Evolutionary conservation across 2,888 invertebrate genomes (phyloP), one percentile per base, ranked within the genome.

Genomic region (Drosophila meridiana): DNA sequence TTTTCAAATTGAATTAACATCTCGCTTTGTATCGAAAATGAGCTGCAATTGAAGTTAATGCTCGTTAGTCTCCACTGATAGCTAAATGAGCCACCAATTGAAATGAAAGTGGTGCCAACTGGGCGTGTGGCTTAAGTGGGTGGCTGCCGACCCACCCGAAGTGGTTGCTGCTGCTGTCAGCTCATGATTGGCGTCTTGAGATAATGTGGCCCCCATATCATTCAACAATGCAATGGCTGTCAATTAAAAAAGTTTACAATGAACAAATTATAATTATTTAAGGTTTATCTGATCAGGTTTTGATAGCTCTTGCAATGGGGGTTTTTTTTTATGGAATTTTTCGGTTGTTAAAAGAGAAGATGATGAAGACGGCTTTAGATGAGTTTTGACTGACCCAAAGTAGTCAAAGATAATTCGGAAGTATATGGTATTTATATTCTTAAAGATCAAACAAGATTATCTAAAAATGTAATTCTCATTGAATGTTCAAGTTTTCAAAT

Each of bases 1-100:
- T 61, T 52, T 72, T 66, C 73, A 67, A 85, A 85, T 87, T 85
- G 72, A 81, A 79, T 86, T 68, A 80, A 79, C 63, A 60, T 64
- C 69, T 67, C 79, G 48, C 73, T 55, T 73, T 70, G 48, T 59
- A 65, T 64, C n/a, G 73, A 71, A 75, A 85, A 83, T 79, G 50
- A 73, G 74, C 69, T 57, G n/a, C 79, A 88, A 83, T 85, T 85
- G 89, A 80, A 86, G 87, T 65, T 88, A 77, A 86, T 80, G 76
- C 55, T 69, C 69, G 69, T 71, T 71, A 50, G 75, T 57, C 20
- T n/a, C 57, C 57, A 58, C 60, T 66, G 65, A 68, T 74, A 63
- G 58, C 69, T 59, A 67, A 73, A 67, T 52, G 52, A 47, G 57
- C 38, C 52, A 48, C 42, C 78, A 68, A 76, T 75, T 66, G 72